Evolutionary conservation across 37 sponge, comb jelly and placozoan genomes (phyloP), one percentile per base, ranked within the genome.

Genomic region (Amphimedon queenslandica): DNA sequence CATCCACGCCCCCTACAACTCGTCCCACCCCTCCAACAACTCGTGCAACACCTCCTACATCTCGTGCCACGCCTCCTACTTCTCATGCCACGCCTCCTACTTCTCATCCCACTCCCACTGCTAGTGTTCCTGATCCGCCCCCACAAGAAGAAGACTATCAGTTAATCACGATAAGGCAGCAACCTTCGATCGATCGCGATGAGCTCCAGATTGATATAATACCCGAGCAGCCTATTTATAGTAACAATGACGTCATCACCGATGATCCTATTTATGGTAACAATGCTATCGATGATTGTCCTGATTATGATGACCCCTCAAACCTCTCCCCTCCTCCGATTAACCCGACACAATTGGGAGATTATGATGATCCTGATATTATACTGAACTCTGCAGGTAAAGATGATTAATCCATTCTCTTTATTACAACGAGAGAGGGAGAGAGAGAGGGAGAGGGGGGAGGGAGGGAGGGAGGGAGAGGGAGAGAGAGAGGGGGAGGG

Each of bases 311-410:
- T 18, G 63, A 74, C 28, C 75, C 75, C 16, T 61, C 57, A 4
- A 29, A 3, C 18, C 40, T 58, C 37, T 18, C 55, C 4, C 4
- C 6, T 2, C 71, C 74, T 23, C 55, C 56, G 1, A 20, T 53
- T 35, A 66, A 72, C 6, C 43, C 27, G 13, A 47, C 61, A 60
- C 23, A 11, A n/a, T 5, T 25, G 21, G 28, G 70, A 10, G 47
- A 42, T 34, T 82, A 82, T 33, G 82, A 82, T 41, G 70, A 82
- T 27, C 75, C 82, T 28, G 29, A 36, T 69, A 2, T 69, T 41
- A 40, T 41, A 1, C 1, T 69, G n/a, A n/a, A n/a, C n/a, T n/a
- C n/a, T n/a, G n/a, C n/a, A n/a, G n/a, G n/a, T n/a, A n/a, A n/a
- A n/a, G n/a, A n/a, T n/a, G n/a, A n/a, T n/a, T n/a, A n/a, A n/a